Evolutionary conservation across 2,888 invertebrate species (phyloP), one percentile per base, ranked within the genome.

Genomic region (Griposia aprilina): DNA sequence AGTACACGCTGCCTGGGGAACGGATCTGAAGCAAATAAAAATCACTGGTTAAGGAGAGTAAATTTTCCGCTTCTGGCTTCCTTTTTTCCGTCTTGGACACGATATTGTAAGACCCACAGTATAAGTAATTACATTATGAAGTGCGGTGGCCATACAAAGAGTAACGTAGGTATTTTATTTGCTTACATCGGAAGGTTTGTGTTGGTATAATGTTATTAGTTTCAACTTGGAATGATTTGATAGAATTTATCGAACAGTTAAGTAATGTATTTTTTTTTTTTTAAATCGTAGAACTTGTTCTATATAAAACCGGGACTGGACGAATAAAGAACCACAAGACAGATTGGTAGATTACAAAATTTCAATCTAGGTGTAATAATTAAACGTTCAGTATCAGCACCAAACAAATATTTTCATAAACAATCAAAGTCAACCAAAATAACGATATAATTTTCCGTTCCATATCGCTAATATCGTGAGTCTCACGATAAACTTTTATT

Each of bases 11-110:
- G 78, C 68, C 73, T 55, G 57, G 75, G 50, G 81, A 84, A 79
- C 65, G 82, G 81, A 79, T 81, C 84, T 74, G 75, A 84, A 83
- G 82, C 84, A 87, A 90, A 90, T 88, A 89, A 89, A 88, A 86
- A 85, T 84, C 86, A 82, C 74, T 79, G 79, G 76, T 48, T 81
- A 80, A 81, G 80, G 77, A 87, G 81, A 90, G 88, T 83, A 89
- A 86, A 90, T 89, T 89, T 88, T 85, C 88, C 85, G 83, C 78
- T 82, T 59, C 76, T 30, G 68, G 73, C 60, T 84, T 85, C 82
- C 57, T 81, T 88, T 84, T 88, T 86, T 75, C 76, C 72, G 65
- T 77, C 82, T 84, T 81, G 82, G 82, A 83, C 82, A 83, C 82
- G 75, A 81, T 87, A 83, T 80, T 86, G 81, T 84, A 76, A 74